A percentile compares a stretch with the other conserved stretches of the same genome.
phyloP scores from a whole-genome alignment of 2,113 vertebrate species.

The pig (Sus scrofa) region T2T-Sscrofa CM000818.6:54832501-54833000 shows the following conservation, averaged over 20 bases:
- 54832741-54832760: not conserved
- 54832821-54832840: not conserved
- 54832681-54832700: no score
- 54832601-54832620: no score
- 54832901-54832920: not conserved
- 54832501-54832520: no score
- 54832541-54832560: no score
- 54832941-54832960: fast-evolving
- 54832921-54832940: not conserved
- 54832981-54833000: fast-evolving
- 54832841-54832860: not conserved
- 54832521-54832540: no score
- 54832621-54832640: no score
- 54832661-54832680: no score
- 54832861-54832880: not conserved
- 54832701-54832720: no score
- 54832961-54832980: not conserved
- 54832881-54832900: not conserved
- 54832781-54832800: not conserved
- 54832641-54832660: no score
- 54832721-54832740: no score
- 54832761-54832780: not conserved
- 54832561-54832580: no score
- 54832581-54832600: no score
- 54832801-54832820: not conserved